Evolutionary conservation across 92 coral and sea anemone genomes (phyloP).

Genomic region (Palythoa heliodiscus): DNA sequence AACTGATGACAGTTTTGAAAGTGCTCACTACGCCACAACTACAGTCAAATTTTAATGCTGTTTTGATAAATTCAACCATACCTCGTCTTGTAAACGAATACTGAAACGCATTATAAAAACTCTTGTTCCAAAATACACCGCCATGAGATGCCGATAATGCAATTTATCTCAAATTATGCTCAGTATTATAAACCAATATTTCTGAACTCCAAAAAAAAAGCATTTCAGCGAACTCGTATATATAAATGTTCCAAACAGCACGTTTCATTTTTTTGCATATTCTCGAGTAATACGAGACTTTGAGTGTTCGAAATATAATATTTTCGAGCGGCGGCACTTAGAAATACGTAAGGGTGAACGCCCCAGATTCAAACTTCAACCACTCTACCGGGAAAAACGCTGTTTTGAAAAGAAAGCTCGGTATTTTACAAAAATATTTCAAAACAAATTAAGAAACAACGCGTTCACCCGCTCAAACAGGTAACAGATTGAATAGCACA

Average conservation of each 20-base stretch:
- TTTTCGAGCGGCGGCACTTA: not conserved
- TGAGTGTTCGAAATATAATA: not conserved
- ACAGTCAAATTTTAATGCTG: not conserved
- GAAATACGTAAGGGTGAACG: not conserved
- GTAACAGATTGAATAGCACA: not conserved
- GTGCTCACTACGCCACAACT: not conserved
- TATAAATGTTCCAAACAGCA: not conserved
- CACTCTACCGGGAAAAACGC: not conserved
- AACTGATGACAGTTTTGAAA: not conserved
- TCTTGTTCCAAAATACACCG: not conserved
- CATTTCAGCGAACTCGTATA: not conserved
- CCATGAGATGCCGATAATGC: not conserved
- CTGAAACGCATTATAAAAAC: not conserved
- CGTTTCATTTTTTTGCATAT: not conserved
- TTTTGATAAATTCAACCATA: not conserved
- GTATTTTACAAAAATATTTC: not conserved
- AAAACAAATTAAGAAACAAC: constrained; percentile 29
- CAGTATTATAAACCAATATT: not conserved
- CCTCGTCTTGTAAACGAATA: not conserved
- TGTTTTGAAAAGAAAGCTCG: not conserved
- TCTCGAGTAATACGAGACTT: not conserved
- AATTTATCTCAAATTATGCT: not conserved
- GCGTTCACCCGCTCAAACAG: constrained; percentile 25
- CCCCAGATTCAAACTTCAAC: constrained; percentile 3
- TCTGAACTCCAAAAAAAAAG: not conserved